Evolutionary conservation across 2,113 vertebrate species (phyloP), one percentile per base, ranked within the genome.

Genomic region (Nothoprocta perdicaria): DNA sequence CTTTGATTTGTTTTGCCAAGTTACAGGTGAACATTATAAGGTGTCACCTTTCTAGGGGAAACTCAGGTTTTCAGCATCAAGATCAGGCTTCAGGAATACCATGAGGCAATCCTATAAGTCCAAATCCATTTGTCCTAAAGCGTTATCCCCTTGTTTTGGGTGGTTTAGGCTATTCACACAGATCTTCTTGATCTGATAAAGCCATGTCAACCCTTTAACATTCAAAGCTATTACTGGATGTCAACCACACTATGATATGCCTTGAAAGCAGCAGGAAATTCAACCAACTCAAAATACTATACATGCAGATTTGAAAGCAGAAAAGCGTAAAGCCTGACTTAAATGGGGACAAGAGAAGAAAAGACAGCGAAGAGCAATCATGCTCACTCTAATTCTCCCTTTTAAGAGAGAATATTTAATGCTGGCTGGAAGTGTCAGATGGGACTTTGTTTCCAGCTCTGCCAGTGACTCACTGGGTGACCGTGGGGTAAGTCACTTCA

Each of bases 11-110:
- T 60, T 23, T 67, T 92, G 89, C 78, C 93, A 94, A 94, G 73
- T 61, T 91, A 93, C 76, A 53, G 83, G 50, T 80, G 80, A 96
- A 90, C 77, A 80, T 60, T 85, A 78, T 71, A 94, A 94, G 75
- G 78, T 88, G 73, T 89, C 84, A 18, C 69, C 53, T 76, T 80
- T 76, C 14, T 92, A 77, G 92, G 75, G 89, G 79, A 89, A 92
- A 83, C 53, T 6, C 38, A 75, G 52, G 31, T 75, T 55, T 93
- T 91, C 84, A 74, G 90, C 84, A 78, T 1, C 19, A 73, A 61
- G 23, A 76, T 58, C 84, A 85, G 77, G 73, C 72, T 80, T 85
- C 50, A 71, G 55, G 53, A 50, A 29, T 63, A 90, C 60, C 52
- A 87, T 67, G 24, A 65, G 85, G 84, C 89, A 85, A 80, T 66